These are phyloP conservation scores for Calidris pugnax DNA, from an alignment of 2,113 vertebrate species.

Conservation along the genomic window DNA sequence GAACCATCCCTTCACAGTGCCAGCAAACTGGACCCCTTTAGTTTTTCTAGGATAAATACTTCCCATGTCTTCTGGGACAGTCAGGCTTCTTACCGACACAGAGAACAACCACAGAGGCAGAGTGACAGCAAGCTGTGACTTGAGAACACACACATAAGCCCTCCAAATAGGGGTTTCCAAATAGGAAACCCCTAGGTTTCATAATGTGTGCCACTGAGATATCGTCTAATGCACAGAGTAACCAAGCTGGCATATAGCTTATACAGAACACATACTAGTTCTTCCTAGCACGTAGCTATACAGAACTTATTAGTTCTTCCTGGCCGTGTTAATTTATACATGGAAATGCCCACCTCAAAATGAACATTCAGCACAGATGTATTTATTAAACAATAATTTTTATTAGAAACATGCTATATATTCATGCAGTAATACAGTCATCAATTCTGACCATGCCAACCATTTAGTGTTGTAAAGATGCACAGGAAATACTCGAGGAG, in stretches of 20 bases:
- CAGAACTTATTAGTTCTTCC: not conserved
- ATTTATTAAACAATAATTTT: not conserved
- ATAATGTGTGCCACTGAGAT: not conserved
- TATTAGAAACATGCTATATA: not conserved
- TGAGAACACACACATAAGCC: not conserved
- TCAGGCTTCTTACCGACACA: not conserved
- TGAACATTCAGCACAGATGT: not conserved
- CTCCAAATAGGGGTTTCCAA: not conserved
- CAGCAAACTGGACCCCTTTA: not conserved
- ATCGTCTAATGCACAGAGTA: not conserved
- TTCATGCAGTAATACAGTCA: not conserved
- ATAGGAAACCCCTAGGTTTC: not conserved
- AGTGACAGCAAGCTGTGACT: not conserved
- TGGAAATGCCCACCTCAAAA: not conserved
- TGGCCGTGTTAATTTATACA: not conserved
- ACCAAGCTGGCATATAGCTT: not conserved
- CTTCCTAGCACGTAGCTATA: not conserved
- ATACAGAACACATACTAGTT: not conserved
- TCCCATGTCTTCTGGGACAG: not conserved
- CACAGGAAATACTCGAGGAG: not conserved
- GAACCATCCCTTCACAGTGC: not conserved
- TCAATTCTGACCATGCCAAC: not conserved
- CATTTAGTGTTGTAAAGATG: not conserved
- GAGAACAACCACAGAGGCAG: not conserved
- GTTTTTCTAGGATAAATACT: not conserved